These are phyloP conservation scores for Pharmacophagus antenor DNA, from an alignment of 2,888 invertebrate species.

Conservation along the genomic window DNA sequence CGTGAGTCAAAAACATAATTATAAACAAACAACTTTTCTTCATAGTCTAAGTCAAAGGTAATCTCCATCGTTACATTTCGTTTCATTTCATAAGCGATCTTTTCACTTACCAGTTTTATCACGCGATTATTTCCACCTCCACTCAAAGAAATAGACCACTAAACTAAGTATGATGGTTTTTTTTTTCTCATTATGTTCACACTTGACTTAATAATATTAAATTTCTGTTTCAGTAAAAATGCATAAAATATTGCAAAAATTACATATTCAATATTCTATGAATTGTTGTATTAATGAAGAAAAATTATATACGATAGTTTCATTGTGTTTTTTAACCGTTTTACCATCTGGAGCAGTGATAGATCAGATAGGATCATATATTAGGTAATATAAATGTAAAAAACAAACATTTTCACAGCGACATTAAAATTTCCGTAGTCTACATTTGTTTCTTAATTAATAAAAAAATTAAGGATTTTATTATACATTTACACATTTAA, in stretches of 20 bases:
- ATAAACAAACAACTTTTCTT: not conserved
- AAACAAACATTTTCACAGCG: too few relatives aligned
- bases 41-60: not conserved
- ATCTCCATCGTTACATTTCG: not conserved
- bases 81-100: not conserved
- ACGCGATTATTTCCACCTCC: not conserved
- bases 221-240: not conserved
- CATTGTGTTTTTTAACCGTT: too few relatives aligned
- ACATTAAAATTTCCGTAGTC: too few relatives aligned
- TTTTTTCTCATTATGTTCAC: not conserved
- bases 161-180: not conserved
- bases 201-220: not conserved
- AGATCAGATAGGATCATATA: too few relatives aligned
- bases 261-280: too few relatives aligned
- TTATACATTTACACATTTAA: not conserved
- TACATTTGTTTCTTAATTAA: not conserved
- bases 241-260: too few relatives aligned
- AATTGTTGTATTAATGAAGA: too few relatives aligned
- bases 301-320: too few relatives aligned
- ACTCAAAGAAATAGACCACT: not conserved
- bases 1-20: not conserved
- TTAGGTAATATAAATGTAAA: too few relatives aligned
- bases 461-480: too few relatives aligned
- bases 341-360: too few relatives aligned
- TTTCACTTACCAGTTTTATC: not conserved